Conservation (phyloP, 2,888 invertebrate species). For the Clepsis dumicolana region DNA sequence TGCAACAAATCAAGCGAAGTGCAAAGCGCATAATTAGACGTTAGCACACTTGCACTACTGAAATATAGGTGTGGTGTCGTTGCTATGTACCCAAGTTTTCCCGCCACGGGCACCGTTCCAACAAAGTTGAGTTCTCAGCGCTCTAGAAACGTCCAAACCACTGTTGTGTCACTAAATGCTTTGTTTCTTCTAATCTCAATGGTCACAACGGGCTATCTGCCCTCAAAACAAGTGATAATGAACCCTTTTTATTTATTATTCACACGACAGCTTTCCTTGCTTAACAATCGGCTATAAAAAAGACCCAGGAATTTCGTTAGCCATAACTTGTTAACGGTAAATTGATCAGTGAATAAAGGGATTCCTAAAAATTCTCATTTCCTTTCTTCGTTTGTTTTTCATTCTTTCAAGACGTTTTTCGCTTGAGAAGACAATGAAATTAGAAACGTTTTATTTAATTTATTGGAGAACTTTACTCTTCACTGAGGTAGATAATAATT, state of each 20-base stretch:
- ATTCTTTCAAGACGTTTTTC: constrained; percentile 36
- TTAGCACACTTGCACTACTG: constrained; percentile 2
- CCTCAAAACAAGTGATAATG: constrained; percentile 16
- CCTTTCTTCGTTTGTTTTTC: constrained; percentile 47
- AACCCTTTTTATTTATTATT: constrained; percentile 10
- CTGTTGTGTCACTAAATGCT: constrained; percentile 30
- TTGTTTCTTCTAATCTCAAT: constrained; percentile 26
- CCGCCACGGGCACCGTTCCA: constrained; percentile 56
- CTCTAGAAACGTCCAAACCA: constrained; percentile 47
- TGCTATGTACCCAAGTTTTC: constrained; percentile 16
- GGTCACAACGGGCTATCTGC: constrained; percentile 18
- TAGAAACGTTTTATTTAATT: not conserved
- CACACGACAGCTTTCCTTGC: not conserved
- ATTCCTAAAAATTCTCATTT: constrained; percentile 48
- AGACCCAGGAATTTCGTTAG: constrained; percentile 44
- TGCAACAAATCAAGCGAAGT: constrained; percentile 8
- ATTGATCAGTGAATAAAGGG: constrained; percentile 53
- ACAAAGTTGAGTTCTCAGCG: constrained; percentile 50
- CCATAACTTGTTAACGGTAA: constrained; percentile 56
- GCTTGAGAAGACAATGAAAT: constrained; percentile 4
- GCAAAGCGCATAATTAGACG: constrained; percentile 28
- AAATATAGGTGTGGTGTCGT: constrained; percentile 1
- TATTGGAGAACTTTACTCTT: not conserved
- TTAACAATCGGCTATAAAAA: constrained; percentile 9
- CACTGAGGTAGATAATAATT: not conserved